These are phyloP conservation scores for Acleris laterana DNA, from an alignment of 2,888 invertebrate species.

Conservation along the genomic window DNA sequence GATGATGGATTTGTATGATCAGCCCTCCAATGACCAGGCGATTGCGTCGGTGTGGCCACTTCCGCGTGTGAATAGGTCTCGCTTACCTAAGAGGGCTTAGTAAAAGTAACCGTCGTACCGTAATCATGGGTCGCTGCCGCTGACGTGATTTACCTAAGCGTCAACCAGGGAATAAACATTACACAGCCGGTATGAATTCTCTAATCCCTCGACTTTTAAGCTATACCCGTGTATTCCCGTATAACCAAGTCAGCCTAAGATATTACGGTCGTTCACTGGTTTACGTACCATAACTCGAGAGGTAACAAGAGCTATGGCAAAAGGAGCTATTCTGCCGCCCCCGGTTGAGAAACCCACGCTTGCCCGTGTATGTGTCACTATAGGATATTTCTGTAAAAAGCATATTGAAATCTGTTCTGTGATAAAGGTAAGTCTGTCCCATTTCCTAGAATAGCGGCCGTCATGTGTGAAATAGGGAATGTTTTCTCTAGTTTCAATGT, in stretches of 20 bases:
- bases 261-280: constrained; percentile 36
- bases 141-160: constrained; percentile 21
- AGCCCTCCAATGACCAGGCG: constrained; percentile 42
- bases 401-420: constrained; percentile 4
- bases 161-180: constrained; percentile 21
- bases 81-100: constrained; percentile 33
- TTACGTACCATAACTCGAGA: constrained; percentile 39
- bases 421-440: neutral
- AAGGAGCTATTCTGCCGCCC: constrained; percentile 44
- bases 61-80: constrained; percentile 41
- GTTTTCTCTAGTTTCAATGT: constrained; percentile 49
- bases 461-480: constrained; percentile 37
- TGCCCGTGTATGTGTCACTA: constrained; percentile 41
- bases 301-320: constrained; percentile 43
- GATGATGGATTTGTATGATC: constrained; percentile 43
- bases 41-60: constrained; percentile 50
- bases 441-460: neutral
- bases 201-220: constrained; percentile 40
- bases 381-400: constrained; percentile 32
- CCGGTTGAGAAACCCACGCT: constrained; percentile 43
- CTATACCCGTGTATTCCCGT: constrained; percentile 15
- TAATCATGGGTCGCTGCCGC: constrained; percentile 29
- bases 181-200: constrained; percentile 32
- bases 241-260: constrained; percentile 20
- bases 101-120: constrained; percentile 21